Evolutionary conservation across 2,113 vertebrate genomes (phyloP), one percentile per base, ranked within the genome.

Genomic region (Opisthocomus hoazin): DNA sequence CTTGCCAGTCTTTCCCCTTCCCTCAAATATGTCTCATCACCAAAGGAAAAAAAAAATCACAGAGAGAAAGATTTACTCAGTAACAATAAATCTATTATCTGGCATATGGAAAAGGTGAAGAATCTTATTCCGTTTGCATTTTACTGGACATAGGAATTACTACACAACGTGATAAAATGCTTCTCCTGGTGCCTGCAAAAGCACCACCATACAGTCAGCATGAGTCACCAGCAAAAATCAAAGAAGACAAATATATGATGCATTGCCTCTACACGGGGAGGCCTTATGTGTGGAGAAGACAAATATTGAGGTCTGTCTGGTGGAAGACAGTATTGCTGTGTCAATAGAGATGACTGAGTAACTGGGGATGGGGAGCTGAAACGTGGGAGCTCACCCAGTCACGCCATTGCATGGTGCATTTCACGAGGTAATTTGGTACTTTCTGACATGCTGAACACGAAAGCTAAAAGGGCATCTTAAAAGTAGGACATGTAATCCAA

Each of bases 151-250:
- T 13, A 15, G 26, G 29, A 63, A 19, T 84, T 85, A 46, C 51
- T 50, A 50, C 0, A 2, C 14, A 66, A 36, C 51, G 8, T 17
- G 16, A 64, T 63, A 57, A 80, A 69, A 77, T 41, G 77, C 60
- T 91, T 75, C 27, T 89, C 24, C 36, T 58, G 27, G 60, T 96
- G 88, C 74, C 86, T 95, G 84, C 39, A 94, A 96, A 94, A 91
- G 45, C 82, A 75, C 65, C 53, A 37, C 66, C 81, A 16, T 18
- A 18, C 77, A 75, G 73, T 36, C 61, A 71, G 48, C 10, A 7
- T 79, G 82, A 94, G 43, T 93, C 82, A 87, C 82, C 78, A 85
- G 34, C 48, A 76, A 63, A 94, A 87, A 6, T 46, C 56, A 63
- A 71, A 93, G 73, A 63, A 83, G 74, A 63, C 48, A 93, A 93